A percentile compares a stretch with the other conserved stretches of the same genome.
Evolutionary conservation across 2,113 vertebrate species (phyloP).

Genomic region (Oryzias celebensis): DNA sequence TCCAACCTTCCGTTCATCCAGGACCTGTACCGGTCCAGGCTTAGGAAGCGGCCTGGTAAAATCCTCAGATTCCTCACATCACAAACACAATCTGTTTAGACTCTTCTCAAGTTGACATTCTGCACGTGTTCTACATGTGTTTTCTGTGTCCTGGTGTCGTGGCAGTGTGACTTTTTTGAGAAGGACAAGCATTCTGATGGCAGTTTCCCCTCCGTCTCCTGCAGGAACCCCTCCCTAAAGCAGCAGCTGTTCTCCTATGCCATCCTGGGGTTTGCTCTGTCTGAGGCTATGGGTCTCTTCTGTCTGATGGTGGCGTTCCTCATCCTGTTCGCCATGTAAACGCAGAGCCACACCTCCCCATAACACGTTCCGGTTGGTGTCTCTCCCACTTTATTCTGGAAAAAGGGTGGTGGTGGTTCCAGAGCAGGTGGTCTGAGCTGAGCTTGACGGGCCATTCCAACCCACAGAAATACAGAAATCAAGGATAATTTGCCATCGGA

Average conservation of each 20-base stretch:
- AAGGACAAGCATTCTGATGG: no score
- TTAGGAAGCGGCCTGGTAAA: no score
- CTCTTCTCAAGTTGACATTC: no score
- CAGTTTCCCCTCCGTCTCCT: background rate
- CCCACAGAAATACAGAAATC: slow-evolving; percentile 33
- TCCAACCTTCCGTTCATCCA: no score
- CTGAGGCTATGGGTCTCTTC: slow-evolving; percentile 83
- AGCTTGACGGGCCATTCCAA: slow-evolving; percentile 69
- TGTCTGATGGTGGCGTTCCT: slow-evolving; percentile 85
- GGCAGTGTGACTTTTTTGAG: no score
- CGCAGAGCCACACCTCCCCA: slow-evolving; percentile 2
- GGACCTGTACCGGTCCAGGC: no score
- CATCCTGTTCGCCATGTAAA: slow-evolving; percentile 82
- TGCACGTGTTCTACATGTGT: no score
- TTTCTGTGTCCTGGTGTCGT: no score
- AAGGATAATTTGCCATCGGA: slow-evolving; percentile 20
- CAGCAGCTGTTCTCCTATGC: slow-evolving; percentile 84
- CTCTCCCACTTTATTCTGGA: slow-evolving; percentile 10
- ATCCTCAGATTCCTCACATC: no score
- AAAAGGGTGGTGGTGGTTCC: slow-evolving; percentile 38
- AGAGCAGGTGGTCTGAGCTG: slow-evolving; percentile 53
- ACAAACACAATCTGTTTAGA: no score
- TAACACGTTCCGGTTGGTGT: slow-evolving; percentile 1
- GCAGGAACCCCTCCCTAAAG: slow-evolving; percentile 82
- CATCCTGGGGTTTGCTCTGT: slow-evolving; percentile 81